phyloP scores from a whole-genome alignment of 2,113 vertebrate species.

The Orthonyx spaldingii region DNA sequence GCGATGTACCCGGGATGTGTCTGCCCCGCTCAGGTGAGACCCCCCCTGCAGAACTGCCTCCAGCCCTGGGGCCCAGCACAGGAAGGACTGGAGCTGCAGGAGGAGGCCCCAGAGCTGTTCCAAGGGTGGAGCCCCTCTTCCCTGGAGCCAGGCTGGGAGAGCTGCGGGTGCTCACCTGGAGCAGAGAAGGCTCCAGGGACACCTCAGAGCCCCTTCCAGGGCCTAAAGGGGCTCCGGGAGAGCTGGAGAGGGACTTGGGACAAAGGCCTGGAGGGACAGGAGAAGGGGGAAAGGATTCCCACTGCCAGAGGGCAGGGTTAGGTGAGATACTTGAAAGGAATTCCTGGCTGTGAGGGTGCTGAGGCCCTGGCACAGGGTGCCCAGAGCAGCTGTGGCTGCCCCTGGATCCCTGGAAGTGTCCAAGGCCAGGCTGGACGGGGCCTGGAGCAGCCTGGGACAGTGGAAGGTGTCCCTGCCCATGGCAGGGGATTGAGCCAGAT shows the following conservation, averaged over 20 bases:
- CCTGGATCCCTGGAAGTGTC: neutral
- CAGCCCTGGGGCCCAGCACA: rapidly evolving
- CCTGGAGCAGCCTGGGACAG: rapidly evolving
- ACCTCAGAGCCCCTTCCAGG: rapidly evolving
- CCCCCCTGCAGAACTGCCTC: neutral
- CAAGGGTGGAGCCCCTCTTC: neutral
- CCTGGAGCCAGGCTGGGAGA: neutral
- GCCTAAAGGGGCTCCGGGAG: neutral
- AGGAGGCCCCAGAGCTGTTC: neutral
- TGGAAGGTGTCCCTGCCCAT: neutral
- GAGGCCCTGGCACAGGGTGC: rapidly evolving
- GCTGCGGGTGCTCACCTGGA: neutral
- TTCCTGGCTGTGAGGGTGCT: rapidly evolving
- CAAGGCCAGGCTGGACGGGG: rapidly evolving
- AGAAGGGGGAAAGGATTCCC: neutral
- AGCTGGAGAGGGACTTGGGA: neutral
- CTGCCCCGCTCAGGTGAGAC: neutral
- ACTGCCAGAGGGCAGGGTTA: rapidly evolving
- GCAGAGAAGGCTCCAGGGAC: neutral
- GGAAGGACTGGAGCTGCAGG: neutral
- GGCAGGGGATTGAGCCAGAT: neutral
- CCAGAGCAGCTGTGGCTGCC: neutral
- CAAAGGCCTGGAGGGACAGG: neutral
- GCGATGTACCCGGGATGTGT: rapidly evolving
- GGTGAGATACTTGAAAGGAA: neutral